Conservation (phyloP, 92 coral and sea anemone genomes). For the Muricea muricata region DNA sequence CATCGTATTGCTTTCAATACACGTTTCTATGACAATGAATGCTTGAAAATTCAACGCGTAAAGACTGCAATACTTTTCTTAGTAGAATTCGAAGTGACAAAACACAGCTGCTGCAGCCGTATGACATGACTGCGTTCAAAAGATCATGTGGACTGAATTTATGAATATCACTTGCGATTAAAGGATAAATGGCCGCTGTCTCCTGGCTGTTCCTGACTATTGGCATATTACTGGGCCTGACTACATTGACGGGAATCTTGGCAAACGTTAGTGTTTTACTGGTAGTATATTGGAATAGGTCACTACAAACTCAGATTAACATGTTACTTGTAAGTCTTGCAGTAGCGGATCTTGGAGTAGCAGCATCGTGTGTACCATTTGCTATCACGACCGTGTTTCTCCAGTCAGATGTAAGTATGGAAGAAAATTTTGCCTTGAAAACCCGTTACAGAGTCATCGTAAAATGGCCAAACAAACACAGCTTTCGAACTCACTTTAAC, state of each 20-base stretch:
- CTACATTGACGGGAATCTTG: conserved; percentile 86
- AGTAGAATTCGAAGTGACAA: background rate
- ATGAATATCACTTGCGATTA: background rate
- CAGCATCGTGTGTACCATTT: conserved; percentile 97
- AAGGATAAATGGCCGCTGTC: conserved; percentile 38
- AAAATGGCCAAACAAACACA: too few relatives aligned
- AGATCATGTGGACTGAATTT: background rate
- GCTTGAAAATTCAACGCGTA: background rate
- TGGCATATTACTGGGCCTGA: conserved; percentile 84
- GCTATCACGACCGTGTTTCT: conserved; percentile 91
- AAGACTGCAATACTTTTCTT: background rate
- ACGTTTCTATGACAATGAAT: background rate
- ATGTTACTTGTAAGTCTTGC: conserved; percentile 85
- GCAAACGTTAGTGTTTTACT: conserved; percentile 89
- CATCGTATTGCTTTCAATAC: background rate
- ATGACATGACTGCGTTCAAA: background rate
- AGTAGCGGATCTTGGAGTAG: conserved; percentile 94
- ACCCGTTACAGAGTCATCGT: too few relatives aligned
- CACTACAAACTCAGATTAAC: conserved; percentile 82
- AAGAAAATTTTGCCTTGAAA: background rate
- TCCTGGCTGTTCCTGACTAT: conserved; percentile 72
- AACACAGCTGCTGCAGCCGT: too few relatives aligned
- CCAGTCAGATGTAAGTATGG: conserved; percentile 68
- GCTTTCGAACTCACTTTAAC: too few relatives aligned
- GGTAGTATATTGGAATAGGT: conserved; percentile 91